A percentile compares a stretch with the other conserved stretches of the same genome.
Conservation (phyloP, 2,113 vertebrate species). For the Corythornis vintsioides region DNA sequence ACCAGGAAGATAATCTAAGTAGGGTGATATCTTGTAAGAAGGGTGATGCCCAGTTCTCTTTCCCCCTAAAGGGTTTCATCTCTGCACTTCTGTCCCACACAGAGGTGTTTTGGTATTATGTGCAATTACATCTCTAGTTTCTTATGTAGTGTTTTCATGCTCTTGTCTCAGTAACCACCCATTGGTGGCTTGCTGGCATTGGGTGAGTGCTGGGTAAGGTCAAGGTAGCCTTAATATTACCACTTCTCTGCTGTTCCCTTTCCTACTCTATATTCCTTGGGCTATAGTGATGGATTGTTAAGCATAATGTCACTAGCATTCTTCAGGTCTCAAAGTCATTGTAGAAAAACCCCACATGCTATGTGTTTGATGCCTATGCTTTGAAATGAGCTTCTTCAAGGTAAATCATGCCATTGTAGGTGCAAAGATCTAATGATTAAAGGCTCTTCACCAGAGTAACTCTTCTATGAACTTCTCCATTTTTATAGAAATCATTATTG, state of each 20-base stretch:
- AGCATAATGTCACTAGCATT: neutral
- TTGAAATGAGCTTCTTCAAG: neutral
- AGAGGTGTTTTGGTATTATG: neutral
- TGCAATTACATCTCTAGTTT: neutral
- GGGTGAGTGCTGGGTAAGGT: neutral
- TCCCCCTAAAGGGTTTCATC: neutral
- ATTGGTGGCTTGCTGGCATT: neutral
- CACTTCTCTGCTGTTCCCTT: neutral
- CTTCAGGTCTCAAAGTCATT: neutral
- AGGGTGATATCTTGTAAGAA: no score
- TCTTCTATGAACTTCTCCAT: neutral
- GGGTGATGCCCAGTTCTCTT: neutral
- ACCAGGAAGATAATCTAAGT: neutral
- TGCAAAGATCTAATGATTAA: neutral
- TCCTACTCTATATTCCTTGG: neutral
- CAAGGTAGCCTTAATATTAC: neutral
- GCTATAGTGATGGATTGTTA: neutral
- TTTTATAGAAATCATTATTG: neutral
- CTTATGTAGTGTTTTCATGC: neutral
- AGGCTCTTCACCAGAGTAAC: neutral
- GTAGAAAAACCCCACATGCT: neutral
- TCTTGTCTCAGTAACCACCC: neutral
- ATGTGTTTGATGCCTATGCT: neutral
- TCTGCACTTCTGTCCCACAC: neutral
- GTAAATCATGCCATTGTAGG: neutral